Evolutionary conservation across 1,140 invertebrate genomes (phyloP), one percentile per base, ranked within the genome.

Genomic region (Vanessa tameamea): DNA sequence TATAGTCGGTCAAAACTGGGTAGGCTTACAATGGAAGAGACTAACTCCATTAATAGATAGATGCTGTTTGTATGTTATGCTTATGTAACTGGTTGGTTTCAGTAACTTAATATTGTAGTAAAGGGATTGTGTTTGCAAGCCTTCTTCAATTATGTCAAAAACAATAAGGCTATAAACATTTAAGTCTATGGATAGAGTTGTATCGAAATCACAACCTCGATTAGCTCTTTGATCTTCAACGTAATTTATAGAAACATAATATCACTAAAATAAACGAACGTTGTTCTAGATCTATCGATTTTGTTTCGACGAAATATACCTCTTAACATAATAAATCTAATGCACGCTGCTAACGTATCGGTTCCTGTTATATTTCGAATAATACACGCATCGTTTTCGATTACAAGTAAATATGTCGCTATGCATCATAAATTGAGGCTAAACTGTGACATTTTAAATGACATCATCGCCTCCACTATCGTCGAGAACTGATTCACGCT

Each of bases 31-130:
- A 65, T 31, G 43, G 37, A 64, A 64, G 68, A 63, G 47, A 23
- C 72, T 74, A 74, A 74, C 72, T 74, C 13, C 67, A 74, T 74
- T 74, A 69, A 69, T 69, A 67, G 69, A 47, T 57, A 16, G 16
- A 57, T 11, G 72, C 26, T 47, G 66, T 66, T 55, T 64, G 57
- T 64, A 64, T 51, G 66, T 74, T 53, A 70, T 37, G 47, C 16
- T 74, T 74, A 74, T 59, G 50, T 74, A 74, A 74, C 72, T 57
- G 20, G 15, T 47, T 74, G 72, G 66, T 69, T 69, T n/a, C 69
- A 47, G 64, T 74, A 74, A 74, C 59, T 64, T 64, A 67, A 74
- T 74, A 55, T 57, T 63, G 72, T 73, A 47, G 66, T 73, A 73
- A 73, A 68, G 15, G 72, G 65, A 73, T 73, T 72, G 69, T 72